phyloP scores from a whole-genome alignment of 1,140 invertebrate genomes.

The Ceratina australensis region DNA sequence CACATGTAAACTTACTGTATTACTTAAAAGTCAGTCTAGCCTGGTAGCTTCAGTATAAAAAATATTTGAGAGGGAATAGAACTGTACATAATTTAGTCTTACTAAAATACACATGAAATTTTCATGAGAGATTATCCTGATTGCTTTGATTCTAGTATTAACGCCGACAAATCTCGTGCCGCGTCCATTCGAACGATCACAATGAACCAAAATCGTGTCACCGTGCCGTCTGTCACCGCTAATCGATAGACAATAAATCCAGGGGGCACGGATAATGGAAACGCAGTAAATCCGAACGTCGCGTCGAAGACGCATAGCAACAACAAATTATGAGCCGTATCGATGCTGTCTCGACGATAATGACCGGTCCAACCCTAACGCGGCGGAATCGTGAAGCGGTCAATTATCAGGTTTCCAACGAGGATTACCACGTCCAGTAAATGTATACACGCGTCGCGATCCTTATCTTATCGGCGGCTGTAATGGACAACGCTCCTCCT shows the following conservation, averaged over 20 bases:
- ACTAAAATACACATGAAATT: too few relatives aligned
- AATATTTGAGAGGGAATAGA: too few relatives aligned
- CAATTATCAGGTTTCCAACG: constrained; percentile 54
- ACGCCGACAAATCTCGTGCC: background rate
- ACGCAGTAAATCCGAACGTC: constrained; percentile 10
- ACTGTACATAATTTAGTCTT: too few relatives aligned
- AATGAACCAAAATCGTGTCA: constrained; percentile 10
- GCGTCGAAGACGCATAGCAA: constrained; percentile 28
- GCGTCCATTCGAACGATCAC: background rate
- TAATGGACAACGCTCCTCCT: constrained; percentile 50
- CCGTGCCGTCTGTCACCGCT: background rate
- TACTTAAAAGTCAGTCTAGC: too few relatives aligned
- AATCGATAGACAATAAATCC: constrained; percentile 35
- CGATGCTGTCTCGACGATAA: constrained; percentile 57
- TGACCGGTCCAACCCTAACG: constrained; percentile 41
- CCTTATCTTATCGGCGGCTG: constrained; percentile 50
- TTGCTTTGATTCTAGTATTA: too few relatives aligned
- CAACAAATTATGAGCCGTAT: constrained; percentile 40
- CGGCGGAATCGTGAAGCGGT: constrained; percentile 38
- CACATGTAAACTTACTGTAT: too few relatives aligned
- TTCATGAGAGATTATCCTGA: too few relatives aligned
- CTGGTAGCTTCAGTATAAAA: too few relatives aligned
- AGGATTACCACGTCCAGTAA: constrained; percentile 49
- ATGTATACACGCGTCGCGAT: constrained; percentile 52
- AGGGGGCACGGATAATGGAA: background rate